These are phyloP conservation scores for Lepidostoma basale DNA, from an alignment of 1,140 invertebrate genomes.

Conservation along the genomic window DNA sequence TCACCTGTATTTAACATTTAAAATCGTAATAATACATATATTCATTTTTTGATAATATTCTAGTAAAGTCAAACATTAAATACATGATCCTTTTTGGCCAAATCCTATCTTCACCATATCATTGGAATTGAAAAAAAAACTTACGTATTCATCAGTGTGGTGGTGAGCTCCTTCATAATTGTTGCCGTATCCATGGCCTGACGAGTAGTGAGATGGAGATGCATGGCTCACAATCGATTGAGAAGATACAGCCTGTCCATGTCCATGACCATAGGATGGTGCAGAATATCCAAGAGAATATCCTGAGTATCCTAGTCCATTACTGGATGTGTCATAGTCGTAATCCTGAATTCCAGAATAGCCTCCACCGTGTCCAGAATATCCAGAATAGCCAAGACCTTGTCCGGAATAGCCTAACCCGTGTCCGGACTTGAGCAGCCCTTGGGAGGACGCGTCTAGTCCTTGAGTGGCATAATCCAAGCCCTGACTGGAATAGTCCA, in stretches of 20 bases:
- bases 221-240: conserved; percentile 22
- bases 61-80: no score
- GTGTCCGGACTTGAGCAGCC: background rate
- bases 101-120: no score
- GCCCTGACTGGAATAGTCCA: conserved; percentile 19
- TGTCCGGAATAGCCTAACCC: background rate
- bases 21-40: no score
- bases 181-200: background rate
- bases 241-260: conserved; percentile 20
- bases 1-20: no score
- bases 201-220: conserved; percentile 5
- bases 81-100: no score
- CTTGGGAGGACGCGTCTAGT: background rate
- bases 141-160: conserved; percentile 39
- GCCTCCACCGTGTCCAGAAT: background rate
- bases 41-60: no score
- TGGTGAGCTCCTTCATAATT: conserved; percentile 22
- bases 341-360: background rate
- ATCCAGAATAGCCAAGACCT: background rate
- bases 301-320: conserved; percentile 9
- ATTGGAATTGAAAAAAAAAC: background rate
- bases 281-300: background rate
- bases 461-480: conserved; percentile 19
- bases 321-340: background rate
- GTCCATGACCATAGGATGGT: conserved; percentile 12